Percentiles rank a stretch among this genome's conserved stretches.
phyloP scores from a whole-genome alignment of 2,888 invertebrate genomes.

The Sphaerophoria taeniata region DNA sequence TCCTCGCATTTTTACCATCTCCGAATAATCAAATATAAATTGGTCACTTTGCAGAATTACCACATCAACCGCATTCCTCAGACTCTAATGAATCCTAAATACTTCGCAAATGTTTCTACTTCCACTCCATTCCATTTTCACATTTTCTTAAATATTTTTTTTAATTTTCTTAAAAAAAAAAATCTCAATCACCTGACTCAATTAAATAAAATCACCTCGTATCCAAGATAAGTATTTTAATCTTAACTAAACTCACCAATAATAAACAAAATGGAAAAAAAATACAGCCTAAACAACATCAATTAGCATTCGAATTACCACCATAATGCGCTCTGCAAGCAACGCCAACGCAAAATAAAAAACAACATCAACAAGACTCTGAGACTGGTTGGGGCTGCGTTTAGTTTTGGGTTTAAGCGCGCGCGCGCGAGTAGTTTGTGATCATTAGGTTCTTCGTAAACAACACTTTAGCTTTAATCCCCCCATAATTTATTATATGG shows the following conservation, averaged over 20 bases:
- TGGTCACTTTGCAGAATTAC: background rate
- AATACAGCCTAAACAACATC: constrained; percentile 7
- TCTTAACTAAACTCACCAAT: constrained; percentile 24
- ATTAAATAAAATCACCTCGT: constrained; percentile 39
- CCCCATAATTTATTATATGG: constrained; percentile 66
- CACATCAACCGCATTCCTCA: background rate
- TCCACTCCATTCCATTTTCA: background rate
- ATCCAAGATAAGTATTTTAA: background rate
- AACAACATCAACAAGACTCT: too few species aligned
- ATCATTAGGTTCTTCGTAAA: constrained; percentile 28
- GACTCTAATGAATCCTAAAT: constrained; percentile 35
- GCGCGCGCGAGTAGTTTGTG: constrained; percentile 14
- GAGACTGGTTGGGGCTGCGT: background rate
- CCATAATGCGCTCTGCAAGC: constrained; percentile 14
- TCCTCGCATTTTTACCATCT: too few species aligned
- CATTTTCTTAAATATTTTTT: too few species aligned
- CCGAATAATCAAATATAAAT: too few species aligned
- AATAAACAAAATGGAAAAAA: constrained; percentile 13
- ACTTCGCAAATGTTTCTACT: constrained; percentile 25
- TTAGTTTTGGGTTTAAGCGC: background rate
- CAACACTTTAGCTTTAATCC: constrained; percentile 59
- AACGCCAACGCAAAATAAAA: constrained; percentile 42
- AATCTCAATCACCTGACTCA: too few species aligned
- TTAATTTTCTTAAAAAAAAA: too few species aligned
- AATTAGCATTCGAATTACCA: constrained; percentile 57